Base-by-base conservation (phyloP, 53 echinoderm and acorn worm species). In the Echinometra lucunter region DNA sequence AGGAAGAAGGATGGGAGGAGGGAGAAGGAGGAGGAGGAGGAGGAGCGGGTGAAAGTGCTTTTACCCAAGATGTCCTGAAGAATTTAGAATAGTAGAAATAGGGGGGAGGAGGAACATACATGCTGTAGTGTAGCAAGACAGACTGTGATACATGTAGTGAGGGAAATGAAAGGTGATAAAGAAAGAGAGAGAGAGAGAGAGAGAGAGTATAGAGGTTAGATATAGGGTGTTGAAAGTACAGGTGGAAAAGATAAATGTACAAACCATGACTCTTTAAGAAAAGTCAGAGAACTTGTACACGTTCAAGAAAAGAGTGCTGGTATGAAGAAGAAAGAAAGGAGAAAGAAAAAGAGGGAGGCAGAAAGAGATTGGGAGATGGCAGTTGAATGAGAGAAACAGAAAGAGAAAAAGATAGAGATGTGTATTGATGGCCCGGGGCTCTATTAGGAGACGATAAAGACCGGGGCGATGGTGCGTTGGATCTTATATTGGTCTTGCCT, bases 401-500 rank as follows among this genome's bases (percentile, higher is more conserved):
- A 18, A 81, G 49, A 85, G 49, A 49, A 4, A 49, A 12, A 85
- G 85, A 85, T 85, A 85, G 30, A 47, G 85, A 85, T 85, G 85
- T 10, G 85, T 85, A 85, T 85, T 47, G 85, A 85, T 85, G n/a
- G 47, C 85, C 49, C 6, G 53, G 11, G 85, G 85, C 47, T 49
- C 49, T 85, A 85, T 85, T 45, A 85, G 85, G 90, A 37, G 90
- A 58, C 57, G 45, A 63, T 57, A 63, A 90, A 57, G 90, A 90
- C 63, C 38, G 63, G 30, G 91, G 91, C 45, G 91, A 69, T 66
- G 69, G 66, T 30, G 91, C 69, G 91, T 91, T 63, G 69, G 69
- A 69, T 91, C 66, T 40, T 69, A 90, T 90, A 66, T 66, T 91
- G 91, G 91, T 66, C 66, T 91, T 63, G 69, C 91, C 66, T 17